phyloP scores from a whole-genome alignment of 2,797 vertebrate species.

The Sphenopsis melanotis region DNA sequence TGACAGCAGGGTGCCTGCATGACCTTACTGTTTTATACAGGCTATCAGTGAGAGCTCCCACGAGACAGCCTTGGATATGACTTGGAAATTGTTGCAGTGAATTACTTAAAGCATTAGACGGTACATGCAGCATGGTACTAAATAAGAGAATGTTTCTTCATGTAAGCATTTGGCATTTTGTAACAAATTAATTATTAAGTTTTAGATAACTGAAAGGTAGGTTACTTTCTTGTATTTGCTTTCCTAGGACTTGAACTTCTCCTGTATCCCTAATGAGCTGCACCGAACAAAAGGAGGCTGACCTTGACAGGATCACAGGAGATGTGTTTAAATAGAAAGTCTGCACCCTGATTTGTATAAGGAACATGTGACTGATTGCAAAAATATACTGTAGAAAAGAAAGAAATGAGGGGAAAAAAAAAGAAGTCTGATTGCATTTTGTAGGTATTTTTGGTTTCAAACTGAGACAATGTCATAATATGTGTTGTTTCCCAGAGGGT shows the following conservation, averaged over 20 bases:
- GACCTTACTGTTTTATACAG: neutral
- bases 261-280: neutral
- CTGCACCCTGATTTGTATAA: neutral
- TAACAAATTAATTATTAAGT: neutral
- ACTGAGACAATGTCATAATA: neutral
- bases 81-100: neutral
- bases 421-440: neutral
- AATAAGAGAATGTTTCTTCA: neutral
- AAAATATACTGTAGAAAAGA: neutral
- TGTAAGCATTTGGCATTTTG: neutral
- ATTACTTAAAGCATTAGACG: neutral
- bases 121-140: neutral
- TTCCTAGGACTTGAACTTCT: neutral
- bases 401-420: neutral
- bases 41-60: neutral
- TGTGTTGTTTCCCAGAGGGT: neutral
- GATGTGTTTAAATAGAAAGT: neutral
- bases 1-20: neutral
- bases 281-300: neutral
- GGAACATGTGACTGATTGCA: neutral
- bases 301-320: neutral
- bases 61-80: neutral
- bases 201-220: neutral
- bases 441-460: neutral
- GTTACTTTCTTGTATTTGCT: neutral